phyloP scores from a whole-genome alignment of 2,888 invertebrate genomes.

The Hecatera dysodea region DNA sequence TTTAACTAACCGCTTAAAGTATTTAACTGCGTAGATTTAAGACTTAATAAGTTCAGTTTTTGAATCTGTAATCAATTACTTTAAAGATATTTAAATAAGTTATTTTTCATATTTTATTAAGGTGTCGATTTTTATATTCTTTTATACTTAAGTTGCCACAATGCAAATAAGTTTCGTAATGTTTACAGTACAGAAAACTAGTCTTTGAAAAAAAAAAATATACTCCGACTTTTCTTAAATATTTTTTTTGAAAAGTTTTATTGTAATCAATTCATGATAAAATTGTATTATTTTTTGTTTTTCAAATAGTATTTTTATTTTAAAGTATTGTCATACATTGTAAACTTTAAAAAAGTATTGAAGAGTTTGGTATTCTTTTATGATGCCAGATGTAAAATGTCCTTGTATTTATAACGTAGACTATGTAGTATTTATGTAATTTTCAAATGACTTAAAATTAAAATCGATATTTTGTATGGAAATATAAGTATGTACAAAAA shows the following conservation, averaged over 20 bases:
- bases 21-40: slow-evolving; percentile 52
- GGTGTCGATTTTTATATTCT: slow-evolving; percentile 41
- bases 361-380: slow-evolving; percentile 51
- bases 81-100: slow-evolving; percentile 35
- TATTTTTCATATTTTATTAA: slow-evolving; percentile 22
- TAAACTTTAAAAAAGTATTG: slow-evolving; percentile 55
- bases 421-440: slow-evolving; percentile 73
- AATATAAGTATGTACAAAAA: slow-evolving; percentile 72
- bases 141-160: slow-evolving; percentile 48
- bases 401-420: slow-evolving; percentile 69
- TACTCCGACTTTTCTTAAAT: slow-evolving; percentile 25
- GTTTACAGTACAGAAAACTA: slow-evolving; percentile 46
- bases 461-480: slow-evolving; percentile 81
- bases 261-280: slow-evolving; percentile 6
- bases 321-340: slow-evolving; percentile 29
- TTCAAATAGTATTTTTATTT: slow-evolving; percentile 45
- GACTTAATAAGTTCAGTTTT: slow-evolving; percentile 38
- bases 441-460: slow-evolving; percentile 71
- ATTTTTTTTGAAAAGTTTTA: slow-evolving; percentile 28
- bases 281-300: slow-evolving; percentile 40
- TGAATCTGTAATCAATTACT: slow-evolving; percentile 51
- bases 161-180: slow-evolving; percentile 41
- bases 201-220: slow-evolving; percentile 43
- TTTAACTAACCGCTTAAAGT: slow-evolving; percentile 58
- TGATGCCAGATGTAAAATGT: slow-evolving; percentile 62